A percentile compares a stretch with the other conserved stretches of the same genome.
Evolutionary conservation across 2,888 invertebrate genomes (phyloP).

Genomic region (Drosophila sordidapex): DNA sequence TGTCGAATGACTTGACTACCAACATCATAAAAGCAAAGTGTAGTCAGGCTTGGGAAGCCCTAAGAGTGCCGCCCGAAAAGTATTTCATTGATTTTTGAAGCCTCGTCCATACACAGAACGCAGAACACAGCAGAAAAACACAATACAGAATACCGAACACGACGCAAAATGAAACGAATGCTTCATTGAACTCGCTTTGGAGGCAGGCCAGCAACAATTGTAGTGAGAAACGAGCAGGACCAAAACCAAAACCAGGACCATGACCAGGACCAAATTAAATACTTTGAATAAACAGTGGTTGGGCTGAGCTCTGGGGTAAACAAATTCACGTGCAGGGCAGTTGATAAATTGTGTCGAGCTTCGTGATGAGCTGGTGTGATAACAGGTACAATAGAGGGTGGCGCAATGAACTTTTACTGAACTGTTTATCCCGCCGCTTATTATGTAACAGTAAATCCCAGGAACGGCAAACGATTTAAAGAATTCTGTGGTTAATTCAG

Average conservation of each 20-base stretch:
- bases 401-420: slow-evolving; percentile 1
- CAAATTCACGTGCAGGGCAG: slow-evolving; percentile 66
- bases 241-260: slow-evolving; percentile 28
- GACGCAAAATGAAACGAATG: slow-evolving; percentile 50
- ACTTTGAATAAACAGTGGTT: slow-evolving; percentile 61
- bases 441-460: slow-evolving; percentile 47
- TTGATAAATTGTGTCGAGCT: slow-evolving; percentile 33
- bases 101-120: slow-evolving; percentile 66
- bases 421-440: slow-evolving; percentile 63
- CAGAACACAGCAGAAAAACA: slow-evolving; percentile 33
- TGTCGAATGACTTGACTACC: slow-evolving; percentile 64
- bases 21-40: slow-evolving; percentile 69
- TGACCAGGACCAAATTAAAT: slow-evolving; percentile 40
- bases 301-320: slow-evolving; percentile 61
- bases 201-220: slow-evolving; percentile 26
- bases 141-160: slow-evolving; percentile 30
- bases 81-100: slow-evolving; percentile 84
- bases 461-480: slow-evolving; percentile 26
- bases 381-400: slow-evolving; percentile 72
- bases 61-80: slow-evolving; percentile 83
- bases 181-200: slow-evolving; percentile 36
- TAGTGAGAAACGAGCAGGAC: slow-evolving; percentile 13
- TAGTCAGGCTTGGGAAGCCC: slow-evolving; percentile 79
- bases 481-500: slow-evolving; percentile 46
- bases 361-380: slow-evolving; percentile 66